These are phyloP conservation scores for Pedetes capensis DNA, from an alignment of 2,113 vertebrate species.

Conservation along the genomic window DNA sequence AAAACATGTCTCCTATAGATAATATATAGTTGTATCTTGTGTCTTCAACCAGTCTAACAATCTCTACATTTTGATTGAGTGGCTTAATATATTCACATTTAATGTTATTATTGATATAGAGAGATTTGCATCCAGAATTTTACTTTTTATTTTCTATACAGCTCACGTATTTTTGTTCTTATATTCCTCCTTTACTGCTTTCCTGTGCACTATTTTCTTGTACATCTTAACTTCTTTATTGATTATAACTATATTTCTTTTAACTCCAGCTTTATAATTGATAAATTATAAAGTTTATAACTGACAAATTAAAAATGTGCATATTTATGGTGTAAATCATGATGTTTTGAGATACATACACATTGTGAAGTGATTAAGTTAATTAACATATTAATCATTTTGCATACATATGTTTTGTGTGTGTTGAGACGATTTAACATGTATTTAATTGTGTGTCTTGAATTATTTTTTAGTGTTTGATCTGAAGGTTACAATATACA, in stretches of 20 bases:
- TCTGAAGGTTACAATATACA: background rate
- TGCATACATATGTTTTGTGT: background rate
- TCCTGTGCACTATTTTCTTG: background rate
- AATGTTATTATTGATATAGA: background rate
- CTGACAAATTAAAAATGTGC: background rate
- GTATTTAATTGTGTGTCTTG: background rate
- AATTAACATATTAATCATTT: background rate
- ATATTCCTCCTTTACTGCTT: background rate
- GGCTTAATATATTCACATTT: background rate
- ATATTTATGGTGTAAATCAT: background rate
- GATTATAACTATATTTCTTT: background rate
- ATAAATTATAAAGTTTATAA: background rate
- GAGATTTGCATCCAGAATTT: background rate
- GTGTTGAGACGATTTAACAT: background rate
- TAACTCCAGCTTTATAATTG: background rate
- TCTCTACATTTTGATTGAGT: background rate
- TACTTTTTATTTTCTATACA: constrained; percentile 1
- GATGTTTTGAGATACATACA: background rate
- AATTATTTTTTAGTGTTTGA: background rate
- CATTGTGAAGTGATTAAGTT: background rate
- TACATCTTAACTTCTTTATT: constrained; percentile 39
- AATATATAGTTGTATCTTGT: background rate
- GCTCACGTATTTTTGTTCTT: background rate
- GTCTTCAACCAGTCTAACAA: background rate
- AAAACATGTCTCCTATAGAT: background rate